These are phyloP conservation scores for Pachyrhynchus sulphureomaculatus DNA, from an alignment of 1,140 invertebrate species.

Conservation along the genomic window DNA sequence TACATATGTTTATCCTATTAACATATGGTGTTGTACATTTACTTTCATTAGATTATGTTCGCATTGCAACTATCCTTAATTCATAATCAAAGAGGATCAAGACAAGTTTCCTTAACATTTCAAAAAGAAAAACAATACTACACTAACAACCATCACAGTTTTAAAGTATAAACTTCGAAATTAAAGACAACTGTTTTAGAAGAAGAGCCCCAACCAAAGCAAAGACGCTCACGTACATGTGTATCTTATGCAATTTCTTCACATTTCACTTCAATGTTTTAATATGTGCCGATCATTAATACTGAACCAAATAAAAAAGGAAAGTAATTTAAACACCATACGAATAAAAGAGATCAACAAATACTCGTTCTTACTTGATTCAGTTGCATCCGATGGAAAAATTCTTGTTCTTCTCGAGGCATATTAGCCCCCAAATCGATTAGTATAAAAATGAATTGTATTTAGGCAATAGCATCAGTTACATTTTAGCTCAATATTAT, in stretches of 20 bases:
- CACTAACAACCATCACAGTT: not conserved
- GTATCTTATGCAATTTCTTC: constrained; percentile 4
- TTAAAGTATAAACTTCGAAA: constrained; percentile 12
- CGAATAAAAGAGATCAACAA: constrained; percentile 4
- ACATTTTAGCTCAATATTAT: constrained; percentile 1
- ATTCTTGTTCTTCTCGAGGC: not conserved
- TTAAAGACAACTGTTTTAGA: constrained; percentile 31
- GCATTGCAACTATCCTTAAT: too few relatives aligned
- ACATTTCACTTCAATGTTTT: constrained; percentile 11
- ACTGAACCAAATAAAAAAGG: constrained; percentile 12
- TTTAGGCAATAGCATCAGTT: constrained; percentile 25
- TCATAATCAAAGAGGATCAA: too few relatives aligned
- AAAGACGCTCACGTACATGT: not conserved
- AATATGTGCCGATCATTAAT: not conserved
- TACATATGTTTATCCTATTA: too few relatives aligned
- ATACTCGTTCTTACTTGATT: not conserved
- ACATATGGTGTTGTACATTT: too few relatives aligned
- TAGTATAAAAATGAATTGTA: constrained; percentile 27
- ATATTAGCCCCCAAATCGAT: constrained; percentile 17
- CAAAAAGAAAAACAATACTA: too few relatives aligned
- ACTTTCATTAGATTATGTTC: too few relatives aligned
- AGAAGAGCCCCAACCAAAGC: not conserved
- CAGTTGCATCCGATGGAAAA: not conserved
- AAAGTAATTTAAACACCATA: constrained; percentile 6
- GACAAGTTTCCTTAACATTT: too few relatives aligned